Base-by-base conservation (phyloP, 2,888 invertebrate species). In the Deilephila elpenor region DNA sequence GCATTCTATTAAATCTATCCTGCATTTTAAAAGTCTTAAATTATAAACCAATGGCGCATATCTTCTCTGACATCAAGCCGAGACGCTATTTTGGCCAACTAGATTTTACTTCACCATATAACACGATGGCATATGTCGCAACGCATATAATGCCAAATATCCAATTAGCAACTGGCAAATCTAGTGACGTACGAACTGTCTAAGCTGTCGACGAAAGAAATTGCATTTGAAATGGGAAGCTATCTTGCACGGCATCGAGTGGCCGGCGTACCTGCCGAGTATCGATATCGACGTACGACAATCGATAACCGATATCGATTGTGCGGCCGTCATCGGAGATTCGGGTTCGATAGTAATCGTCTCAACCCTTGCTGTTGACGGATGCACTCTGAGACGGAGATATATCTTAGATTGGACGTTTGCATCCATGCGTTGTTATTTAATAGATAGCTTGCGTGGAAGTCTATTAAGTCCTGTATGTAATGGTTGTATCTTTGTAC, bases 371-470 rank as follows among this genome's bases (percentile, higher is more conserved):
- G 67, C 67, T 67, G 29, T 67, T 67, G 67, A 67, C 67, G 67
- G 67, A 67, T 20, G 67, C 67, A 67, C 44, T 25, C 14, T 20
- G 8, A 44, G 44, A 44, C 59, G 8, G 25, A 67, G 67, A 67
- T 37, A 56, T 56, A 82, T 83, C 82, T 81, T 76, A 77, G 67
- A 67, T 67, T 51, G 44, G 67, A 25, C 44, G 14, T 67, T 67
- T 62, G 56, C 56, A n/a, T 56, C n/a, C 56, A 56, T 56, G 56
- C 56, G 19, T 56, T n/a, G 56, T n/a, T 44, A 56, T 56, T n/a
- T n/a, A 56, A 56, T 56, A n/a, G 56, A n/a, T 56, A n/a, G 44
- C 44, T 44, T 44, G 11, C 14, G 44, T 11, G 44, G 44, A 14
- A 44, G 44, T 44, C 44, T 44, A 44, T 44, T 44, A 44, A 44